Base-by-base conservation (phyloP, 1,140 invertebrate species). In the Solen grandis region DNA sequence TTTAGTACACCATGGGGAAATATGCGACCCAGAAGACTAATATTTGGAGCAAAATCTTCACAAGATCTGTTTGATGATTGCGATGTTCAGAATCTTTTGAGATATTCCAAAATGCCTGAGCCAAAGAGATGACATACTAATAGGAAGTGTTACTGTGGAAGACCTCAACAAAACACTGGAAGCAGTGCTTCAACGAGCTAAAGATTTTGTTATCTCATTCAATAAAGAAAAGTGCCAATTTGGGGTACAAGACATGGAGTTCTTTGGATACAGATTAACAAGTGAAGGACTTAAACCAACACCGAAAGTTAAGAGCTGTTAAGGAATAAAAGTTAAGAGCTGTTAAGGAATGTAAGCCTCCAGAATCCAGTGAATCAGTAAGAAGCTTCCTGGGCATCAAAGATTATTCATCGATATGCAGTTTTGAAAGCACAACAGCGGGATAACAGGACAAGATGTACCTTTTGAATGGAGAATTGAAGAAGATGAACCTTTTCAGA, bases 301-400 rank as follows among this genome's bases (percentile, higher is more conserved):
- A 29, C n/a, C 50, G n/a, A n/a, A n/a, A n/a, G n/a, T n/a, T n/a
- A n/a, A n/a, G n/a, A n/a, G n/a, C n/a, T n/a, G n/a, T n/a, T n/a
- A n/a, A n/a, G n/a, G n/a, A n/a, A 13, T 73, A 70, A 5, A 90
- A 89, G n/a, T 79, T 87, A 0, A 27, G 59, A 54, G 73, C 85
- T 29, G 88, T 82, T 27, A 77, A 84, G 31, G 60, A 82, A 68
- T 69, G 75, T 16, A 14, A 57, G n/a, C 50, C 41, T 35, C 60
- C 59, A 38, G 46, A 74, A 59, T 63, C 50, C 50, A 68, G 31
- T 1, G 52, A 19, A 65, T 31, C 63, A 36, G 46, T 74, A 1
- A 31, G 69, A 8, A 74, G 79, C 29, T 81, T 81, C 35, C 70
- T 36, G 19, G 59, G 79, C 27, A 60, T 60, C 52, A 1, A 46